Percentiles rank a stretch among this genome's conserved stretches.
Evolutionary conservation across 2,888 invertebrate genomes (phyloP).

Genomic region (Morpho achilles): DNA sequence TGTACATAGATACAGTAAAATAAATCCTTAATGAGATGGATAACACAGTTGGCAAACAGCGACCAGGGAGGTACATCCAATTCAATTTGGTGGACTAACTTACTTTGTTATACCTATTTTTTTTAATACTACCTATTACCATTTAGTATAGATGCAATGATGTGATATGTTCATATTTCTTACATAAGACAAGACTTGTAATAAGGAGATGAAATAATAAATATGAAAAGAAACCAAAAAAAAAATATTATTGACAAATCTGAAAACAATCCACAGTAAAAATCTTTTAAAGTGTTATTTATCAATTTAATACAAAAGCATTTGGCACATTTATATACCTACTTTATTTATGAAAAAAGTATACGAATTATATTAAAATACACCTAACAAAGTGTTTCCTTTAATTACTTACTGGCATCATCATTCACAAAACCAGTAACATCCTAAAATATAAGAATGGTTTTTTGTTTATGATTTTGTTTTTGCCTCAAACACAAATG

Average conservation of each 20-base stretch:
- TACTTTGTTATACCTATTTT: neutral
- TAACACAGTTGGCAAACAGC: no score
- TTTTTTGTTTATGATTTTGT: no score
- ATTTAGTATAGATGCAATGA: conserved; percentile 3
- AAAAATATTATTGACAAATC: neutral
- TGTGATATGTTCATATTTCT: conserved; percentile 20
- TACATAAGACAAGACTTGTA: conserved; percentile 11
- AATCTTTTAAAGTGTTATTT: neutral
- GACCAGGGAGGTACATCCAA: no score
- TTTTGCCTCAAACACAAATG: no score
- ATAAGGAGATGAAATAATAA: neutral
- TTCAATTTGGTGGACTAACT: no score
- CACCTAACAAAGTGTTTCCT: neutral
- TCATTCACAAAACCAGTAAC: neutral
- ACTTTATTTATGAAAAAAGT: neutral
- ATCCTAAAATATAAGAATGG: neutral
- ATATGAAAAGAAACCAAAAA: no score
- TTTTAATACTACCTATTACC: neutral
- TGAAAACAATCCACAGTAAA: neutral
- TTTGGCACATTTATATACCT: conserved; percentile 23
- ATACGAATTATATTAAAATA: no score
- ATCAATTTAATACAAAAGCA: conserved; percentile 6
- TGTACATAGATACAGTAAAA: no score
- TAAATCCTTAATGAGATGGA: no score
- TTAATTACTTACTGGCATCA: neutral